Base-by-base conservation (phyloP, 2,113 vertebrate species). In the Xenopus borealis region DNA sequence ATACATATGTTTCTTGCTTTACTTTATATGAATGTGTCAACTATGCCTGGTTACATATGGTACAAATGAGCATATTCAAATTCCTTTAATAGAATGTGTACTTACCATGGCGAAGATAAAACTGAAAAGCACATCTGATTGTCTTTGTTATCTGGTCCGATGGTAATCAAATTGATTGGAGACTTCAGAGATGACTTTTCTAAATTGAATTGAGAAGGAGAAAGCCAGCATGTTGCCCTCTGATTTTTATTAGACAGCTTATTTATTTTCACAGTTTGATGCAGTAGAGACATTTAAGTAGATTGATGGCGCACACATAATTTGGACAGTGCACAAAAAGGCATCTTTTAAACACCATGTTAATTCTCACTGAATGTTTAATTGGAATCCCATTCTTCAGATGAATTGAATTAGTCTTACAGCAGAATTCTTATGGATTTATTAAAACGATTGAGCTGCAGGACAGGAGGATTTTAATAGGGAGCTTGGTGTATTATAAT, bases 251-350 rank as follows among this genome's bases (percentile, higher is more conserved):
- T 62, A 69, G 67, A 23, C 46, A 13, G 72, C 63, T 61, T 69
- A 55, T 76, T 69, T 76, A 63, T 63, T 69, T 55, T 69, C 66
- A 63, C 73, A 69, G 66, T 75, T 75, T 75, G 66, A 69, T 69
- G 66, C n/a, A 20, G 46, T 44, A 33, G 17, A 69, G 47, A 69
- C 46, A 69, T 55, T 62, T 62, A 75, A 75, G 58, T 53, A 62
- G 66, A 68, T 20, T 68, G 57, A 75, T 53, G 52, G 62, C 65
- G 50, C 52, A 73, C 13, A 72, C 30, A n/a, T 55, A 66, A 66
- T 66, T 58, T 57, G 63, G 16, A 14, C 13, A 45, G 30, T 66
- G 9, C 23, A 74, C 45, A 44, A 66, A 47, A 67, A 47, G 13
- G 50, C 11, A 12, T 19, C 30, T 30, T 30, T 58, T 46, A 45